Percentiles rank a stretch among this genome's conserved stretches.
Conservation (phyloP, 2,888 invertebrate genomes). For the Drosophila subsilvestris region DNA sequence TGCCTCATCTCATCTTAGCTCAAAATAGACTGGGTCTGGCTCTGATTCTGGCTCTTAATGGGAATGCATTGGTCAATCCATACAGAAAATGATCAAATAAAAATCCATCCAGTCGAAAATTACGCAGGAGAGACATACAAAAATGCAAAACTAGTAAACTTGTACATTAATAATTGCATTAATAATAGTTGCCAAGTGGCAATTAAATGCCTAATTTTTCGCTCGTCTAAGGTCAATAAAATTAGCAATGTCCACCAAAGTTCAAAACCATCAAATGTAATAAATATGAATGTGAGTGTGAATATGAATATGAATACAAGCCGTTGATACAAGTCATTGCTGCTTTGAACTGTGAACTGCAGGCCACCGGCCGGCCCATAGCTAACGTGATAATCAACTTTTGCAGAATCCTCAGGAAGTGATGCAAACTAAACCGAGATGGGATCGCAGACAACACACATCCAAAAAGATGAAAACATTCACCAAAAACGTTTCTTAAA, state of each 20-base stretch:
- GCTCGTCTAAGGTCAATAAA: slow-evolving; percentile 22
- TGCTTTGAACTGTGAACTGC: slow-evolving; percentile 47
- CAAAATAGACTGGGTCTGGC: neutral
- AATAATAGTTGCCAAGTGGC: too few species aligned
- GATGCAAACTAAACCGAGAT: too few species aligned
- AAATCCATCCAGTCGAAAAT: slow-evolving; percentile 21
- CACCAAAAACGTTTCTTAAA: slow-evolving; percentile 23
- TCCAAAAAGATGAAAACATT: slow-evolving; percentile 1
- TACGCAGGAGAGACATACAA: slow-evolving; percentile 2
- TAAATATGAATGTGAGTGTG: slow-evolving; percentile 23
- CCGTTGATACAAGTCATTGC: neutral
- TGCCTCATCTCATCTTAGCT: too few species aligned
- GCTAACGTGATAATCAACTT: slow-evolving; percentile 33
- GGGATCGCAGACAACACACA: slow-evolving; percentile 16
- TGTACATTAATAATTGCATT: slow-evolving; percentile 74
- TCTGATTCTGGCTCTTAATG: slow-evolving; percentile 3
- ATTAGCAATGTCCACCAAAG: slow-evolving; percentile 37
- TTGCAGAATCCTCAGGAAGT: slow-evolving; percentile 45
- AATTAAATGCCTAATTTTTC: slow-evolving; percentile 47
- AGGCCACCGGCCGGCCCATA: slow-evolving; percentile 15
- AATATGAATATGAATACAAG: neutral
- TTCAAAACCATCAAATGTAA: slow-evolving; percentile 70
- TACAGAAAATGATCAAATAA: slow-evolving; percentile 9
- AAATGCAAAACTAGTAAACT: slow-evolving; percentile 48
- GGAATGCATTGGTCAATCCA: slow-evolving; percentile 2